phyloP scores from a whole-genome alignment of 2,113 vertebrate genomes.

The Eptatretus burgeri region DNA sequence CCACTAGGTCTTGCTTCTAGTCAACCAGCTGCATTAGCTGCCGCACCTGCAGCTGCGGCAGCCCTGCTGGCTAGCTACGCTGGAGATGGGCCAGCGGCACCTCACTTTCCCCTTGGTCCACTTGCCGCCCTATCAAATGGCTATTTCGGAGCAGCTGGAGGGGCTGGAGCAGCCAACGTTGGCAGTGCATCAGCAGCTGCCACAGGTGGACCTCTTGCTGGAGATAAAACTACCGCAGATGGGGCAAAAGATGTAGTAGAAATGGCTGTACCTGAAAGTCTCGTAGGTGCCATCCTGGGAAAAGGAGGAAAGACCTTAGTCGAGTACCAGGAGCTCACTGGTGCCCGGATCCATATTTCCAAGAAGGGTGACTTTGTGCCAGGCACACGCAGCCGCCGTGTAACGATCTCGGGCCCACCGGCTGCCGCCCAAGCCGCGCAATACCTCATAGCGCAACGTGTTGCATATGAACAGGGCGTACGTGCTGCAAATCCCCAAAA shows the following conservation, averaged over 20 bases:
- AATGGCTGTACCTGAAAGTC: background rate
- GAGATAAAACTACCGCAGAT: too few species aligned
- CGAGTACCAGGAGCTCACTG: slow-evolving; percentile 6
- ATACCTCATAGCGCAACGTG: slow-evolving; percentile 5
- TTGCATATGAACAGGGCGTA: background rate
- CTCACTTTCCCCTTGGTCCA: too few species aligned
- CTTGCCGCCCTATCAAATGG: too few species aligned
- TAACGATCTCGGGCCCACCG: slow-evolving; percentile 1
- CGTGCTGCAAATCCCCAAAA: slow-evolving; percentile 3
- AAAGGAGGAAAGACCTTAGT: slow-evolving; percentile 1
- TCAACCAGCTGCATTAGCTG: slow-evolving; percentile 28
- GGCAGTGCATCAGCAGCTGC: too few species aligned
- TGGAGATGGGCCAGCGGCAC: too few species aligned
- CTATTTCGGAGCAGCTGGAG: too few species aligned
- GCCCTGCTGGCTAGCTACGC: slow-evolving; percentile 26
- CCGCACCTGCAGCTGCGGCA: slow-evolving; percentile 46
- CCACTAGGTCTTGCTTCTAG: slow-evolving; percentile 13
- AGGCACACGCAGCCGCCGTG: slow-evolving; percentile 2
- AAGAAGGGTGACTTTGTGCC: slow-evolving; percentile 5
- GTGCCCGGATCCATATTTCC: slow-evolving; percentile 5
- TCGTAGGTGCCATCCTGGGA: slow-evolving; percentile 2
- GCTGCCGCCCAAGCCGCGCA: slow-evolving; percentile 2
- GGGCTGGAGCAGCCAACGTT: too few species aligned
- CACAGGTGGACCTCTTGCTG: too few species aligned
- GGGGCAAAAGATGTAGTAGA: background rate